These are phyloP conservation scores for Pegea sp. DNA, from an alignment of 23 tunicate genomes.

Conservation along the genomic window DNA sequence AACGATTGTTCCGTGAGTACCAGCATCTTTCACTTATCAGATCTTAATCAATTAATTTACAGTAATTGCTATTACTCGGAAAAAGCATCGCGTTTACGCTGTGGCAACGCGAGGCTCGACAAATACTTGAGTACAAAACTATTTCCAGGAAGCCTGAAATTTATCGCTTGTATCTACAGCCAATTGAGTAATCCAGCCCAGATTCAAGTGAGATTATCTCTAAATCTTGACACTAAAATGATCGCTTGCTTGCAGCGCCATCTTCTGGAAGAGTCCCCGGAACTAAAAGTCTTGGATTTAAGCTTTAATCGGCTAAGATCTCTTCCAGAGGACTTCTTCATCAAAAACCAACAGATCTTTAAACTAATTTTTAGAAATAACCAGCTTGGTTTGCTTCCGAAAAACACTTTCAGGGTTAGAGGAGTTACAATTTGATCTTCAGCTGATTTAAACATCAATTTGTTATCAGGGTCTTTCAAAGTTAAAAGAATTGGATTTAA, in stretches of 20 bases:
- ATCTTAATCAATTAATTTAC: no score
- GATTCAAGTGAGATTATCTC: not conserved
- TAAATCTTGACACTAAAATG: not conserved
- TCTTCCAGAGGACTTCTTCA: slow-evolving; percentile 12
- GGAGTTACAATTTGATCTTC: no score
- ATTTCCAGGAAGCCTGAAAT: not conserved
- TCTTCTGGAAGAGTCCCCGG: slow-evolving; percentile 3
- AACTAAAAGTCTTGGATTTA: slow-evolving; percentile 11
- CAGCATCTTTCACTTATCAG: no score
- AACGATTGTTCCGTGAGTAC: no score
- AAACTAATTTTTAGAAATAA: slow-evolving; percentile 33
- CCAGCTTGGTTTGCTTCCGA: slow-evolving; percentile 18
- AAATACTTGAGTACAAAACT: not conserved
- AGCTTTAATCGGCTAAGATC: slow-evolving; percentile 14
- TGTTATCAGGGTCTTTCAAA: not conserved
- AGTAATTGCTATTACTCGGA: slow-evolving; percentile 1
- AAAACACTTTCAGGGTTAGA: no score
- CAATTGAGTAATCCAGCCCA: not conserved
- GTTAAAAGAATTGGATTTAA: slow-evolving; percentile 18
- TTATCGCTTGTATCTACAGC: not conserved
- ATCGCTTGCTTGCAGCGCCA: slow-evolving; percentile 9
- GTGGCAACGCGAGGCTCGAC: not conserved
- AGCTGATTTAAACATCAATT: no score
- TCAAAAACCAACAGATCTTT: slow-evolving; percentile 9
- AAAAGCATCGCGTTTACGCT: not conserved